Conservation (phyloP, 2,113 vertebrate genomes). For the Paratilapia polleni region DNA sequence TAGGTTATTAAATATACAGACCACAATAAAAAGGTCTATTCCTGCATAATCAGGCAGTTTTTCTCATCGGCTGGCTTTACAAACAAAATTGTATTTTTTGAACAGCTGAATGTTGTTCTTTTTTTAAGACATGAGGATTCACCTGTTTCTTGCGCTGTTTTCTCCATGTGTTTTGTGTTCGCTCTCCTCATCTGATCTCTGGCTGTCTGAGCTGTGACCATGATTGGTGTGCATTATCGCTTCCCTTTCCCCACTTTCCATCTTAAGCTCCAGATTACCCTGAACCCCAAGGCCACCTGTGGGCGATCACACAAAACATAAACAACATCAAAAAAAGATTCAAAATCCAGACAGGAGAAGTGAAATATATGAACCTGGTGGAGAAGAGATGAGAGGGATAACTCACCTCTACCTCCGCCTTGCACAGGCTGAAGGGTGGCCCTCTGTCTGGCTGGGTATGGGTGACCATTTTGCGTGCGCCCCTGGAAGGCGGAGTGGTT, state of each 20-base stretch:
- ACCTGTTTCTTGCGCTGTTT: slow-evolving; percentile 85
- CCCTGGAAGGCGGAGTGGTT: slow-evolving; percentile 70
- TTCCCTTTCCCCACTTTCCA: slow-evolving; percentile 90
- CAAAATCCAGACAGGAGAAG: neutral
- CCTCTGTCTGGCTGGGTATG: slow-evolving; percentile 62
- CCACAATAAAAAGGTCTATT: neutral
- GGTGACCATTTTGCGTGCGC: slow-evolving; percentile 66
- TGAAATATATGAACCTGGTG: neutral
- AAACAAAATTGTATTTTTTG: neutral
- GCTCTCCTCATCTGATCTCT: slow-evolving; percentile 92
- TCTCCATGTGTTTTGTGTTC: slow-evolving; percentile 88
- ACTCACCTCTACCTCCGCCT: slow-evolving; percentile 40
- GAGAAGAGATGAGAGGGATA: neutral
- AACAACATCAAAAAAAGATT: neutral
- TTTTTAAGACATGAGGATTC: neutral
- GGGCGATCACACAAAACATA: neutral
- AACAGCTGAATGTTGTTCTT: neutral
- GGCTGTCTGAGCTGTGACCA: slow-evolving; percentile 90
- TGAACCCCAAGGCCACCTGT: slow-evolving; percentile 75
- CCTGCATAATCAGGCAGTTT: neutral
- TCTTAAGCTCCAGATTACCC: slow-evolving; percentile 87
- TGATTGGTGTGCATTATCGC: slow-evolving; percentile 84
- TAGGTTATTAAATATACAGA: neutral
- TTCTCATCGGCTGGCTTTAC: neutral
- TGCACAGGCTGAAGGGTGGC: slow-evolving; percentile 47